A percentile compares a stretch with the other conserved stretches of the same genome.
These are phyloP conservation scores for Ephestia elutella DNA, from an alignment of 1,140 invertebrate genomes.

Conservation along the genomic window DNA sequence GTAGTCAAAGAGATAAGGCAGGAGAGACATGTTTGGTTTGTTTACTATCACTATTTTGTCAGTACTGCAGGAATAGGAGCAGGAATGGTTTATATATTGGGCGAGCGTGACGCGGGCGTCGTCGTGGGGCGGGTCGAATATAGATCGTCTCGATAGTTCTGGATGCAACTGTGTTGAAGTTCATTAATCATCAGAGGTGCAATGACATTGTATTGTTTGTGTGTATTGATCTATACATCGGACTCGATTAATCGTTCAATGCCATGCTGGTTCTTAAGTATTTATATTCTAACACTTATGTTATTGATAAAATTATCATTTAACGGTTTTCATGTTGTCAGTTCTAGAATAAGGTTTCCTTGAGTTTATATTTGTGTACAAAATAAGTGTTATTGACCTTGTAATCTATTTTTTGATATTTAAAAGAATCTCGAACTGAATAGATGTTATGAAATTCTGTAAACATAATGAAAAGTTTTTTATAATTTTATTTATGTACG, in stretches of 20 bases:
- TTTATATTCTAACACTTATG: no score
- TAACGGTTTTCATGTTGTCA: not conserved
- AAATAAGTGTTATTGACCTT: not conserved
- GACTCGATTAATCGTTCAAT: not conserved
- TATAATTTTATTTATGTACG: no score
- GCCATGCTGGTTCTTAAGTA: no score
- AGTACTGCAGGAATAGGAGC: constrained; percentile 25
- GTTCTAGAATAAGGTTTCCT: not conserved
- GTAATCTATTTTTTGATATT: not conserved
- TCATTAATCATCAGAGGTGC: not conserved
- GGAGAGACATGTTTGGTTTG: constrained; percentile 42
- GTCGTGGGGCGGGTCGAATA: constrained; percentile 7
- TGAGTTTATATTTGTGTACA: no score
- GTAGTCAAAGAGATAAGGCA: constrained; percentile 56
- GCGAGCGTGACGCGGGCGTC: constrained; percentile 16
- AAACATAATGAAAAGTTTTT: no score
- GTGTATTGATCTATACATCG: not conserved
- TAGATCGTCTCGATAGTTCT: constrained; percentile 14
- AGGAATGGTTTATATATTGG: constrained; percentile 42
- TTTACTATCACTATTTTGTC: constrained; percentile 20
- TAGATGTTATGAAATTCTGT: no score
- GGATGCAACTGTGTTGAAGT: constrained; percentile 7
- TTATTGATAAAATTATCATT: not conserved
- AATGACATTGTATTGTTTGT: not conserved
- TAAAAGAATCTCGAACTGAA: no score